phyloP scores from a whole-genome alignment of 2,113 vertebrate genomes.

The Girardinichthys multiradiatus region DNA sequence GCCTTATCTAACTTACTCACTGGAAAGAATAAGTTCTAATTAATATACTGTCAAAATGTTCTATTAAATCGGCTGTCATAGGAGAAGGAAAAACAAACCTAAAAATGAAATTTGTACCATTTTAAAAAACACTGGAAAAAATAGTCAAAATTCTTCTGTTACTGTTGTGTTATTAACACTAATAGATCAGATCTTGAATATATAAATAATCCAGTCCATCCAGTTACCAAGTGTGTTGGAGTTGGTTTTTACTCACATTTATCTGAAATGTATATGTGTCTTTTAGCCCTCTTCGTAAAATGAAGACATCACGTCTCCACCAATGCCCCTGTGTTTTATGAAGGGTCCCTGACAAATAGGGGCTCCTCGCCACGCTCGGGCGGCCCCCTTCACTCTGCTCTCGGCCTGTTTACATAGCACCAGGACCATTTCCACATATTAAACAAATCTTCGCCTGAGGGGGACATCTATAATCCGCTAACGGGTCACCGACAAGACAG shows the following conservation, averaged over 20 bases:
- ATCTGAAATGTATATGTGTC: conserved; percentile 78
- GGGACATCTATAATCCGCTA: conserved; percentile 95
- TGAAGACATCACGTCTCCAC: conserved; percentile 95
- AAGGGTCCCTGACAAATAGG: conserved; percentile 96
- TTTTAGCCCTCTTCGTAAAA: conserved; percentile 89
- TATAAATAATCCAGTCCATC: background rate
- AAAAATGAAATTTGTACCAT: background rate
- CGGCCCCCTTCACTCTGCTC: conserved; percentile 94
- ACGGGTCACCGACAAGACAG: conserved; percentile 87
- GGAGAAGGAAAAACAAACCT: background rate
- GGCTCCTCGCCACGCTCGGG: conserved; percentile 89
- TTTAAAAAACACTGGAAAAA: conserved; percentile 25
- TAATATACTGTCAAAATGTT: background rate
- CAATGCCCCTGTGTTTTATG: conserved; percentile 89
- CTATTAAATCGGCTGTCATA: background rate
- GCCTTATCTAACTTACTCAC: background rate
- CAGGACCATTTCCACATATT: conserved; percentile 97
- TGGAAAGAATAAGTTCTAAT: background rate
- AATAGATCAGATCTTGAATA: conserved; percentile 14
- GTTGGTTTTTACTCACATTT: conserved; percentile 17
- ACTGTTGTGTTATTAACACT: conserved; percentile 23
- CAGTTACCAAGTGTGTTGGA: background rate
- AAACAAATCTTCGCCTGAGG: conserved; percentile 96
- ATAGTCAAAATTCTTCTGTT: background rate
- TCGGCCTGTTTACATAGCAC: conserved; percentile 98